Base-by-base conservation (phyloP, 2,113 vertebrate genomes). In the Sturnira hondurensis region DNA sequence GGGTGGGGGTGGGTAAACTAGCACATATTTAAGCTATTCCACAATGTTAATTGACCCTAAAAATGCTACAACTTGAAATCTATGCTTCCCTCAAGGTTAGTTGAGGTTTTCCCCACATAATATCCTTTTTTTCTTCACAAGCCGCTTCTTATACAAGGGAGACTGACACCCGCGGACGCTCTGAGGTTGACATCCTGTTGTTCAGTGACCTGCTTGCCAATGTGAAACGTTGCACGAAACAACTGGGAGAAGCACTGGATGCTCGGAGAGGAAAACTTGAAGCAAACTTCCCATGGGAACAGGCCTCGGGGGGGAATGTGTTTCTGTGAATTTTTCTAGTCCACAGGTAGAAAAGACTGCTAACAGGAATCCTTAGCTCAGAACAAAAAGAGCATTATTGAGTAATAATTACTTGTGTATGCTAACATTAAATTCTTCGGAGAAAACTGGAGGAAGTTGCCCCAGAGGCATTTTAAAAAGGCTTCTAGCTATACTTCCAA, bases 331-430 rank as follows among this genome's bases (percentile, higher is more conserved):
- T 82, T 93, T 41, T 77, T 86, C 95, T 73, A 28, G 82, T 94
- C 50, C 54, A 70, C 52, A 83, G 93, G 74, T 97, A 85, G 68
- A 45, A 96, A 95, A 70, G 31, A 74, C 36, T 86, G 67, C 38
- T 73, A 71, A 88, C 26, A 45, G 56, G 93, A 85, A 78, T n/a
- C 50, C 43, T 71, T 28, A 73, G 63, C 7, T 14, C 3, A 3
- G 45, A 89, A 94, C 89, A 92, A 88, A 87, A 86, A 80, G 84
- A 61, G n/a, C 50, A 80, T 78, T 93, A 90, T 54, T 28, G 24
- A 95, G 50, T 83, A 82, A 86, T 83, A 93, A 96, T 91, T 92
- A 78, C 63, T 86, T 96, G 54, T 89, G 24, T 91, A 56, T 89
- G 43, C 68, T 90, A 61, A 95, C 6, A 1, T 86, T 96, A 85